Evolutionary conservation across 1,140 invertebrate species (phyloP).

Genomic region (honey bee (Apis mellifera)): Amel_HAv3.1 CM009931.2:27510501-27511000

Average conservation of each 20-base stretch:
- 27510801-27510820: no score
- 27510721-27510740: constrained; percentile 61
- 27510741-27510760: constrained; percentile 70
- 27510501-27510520: constrained; percentile 56
- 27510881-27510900: no score
- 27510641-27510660: constrained; percentile 75
- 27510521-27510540: background rate
- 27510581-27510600: constrained; percentile 67
- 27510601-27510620: constrained; percentile 74
- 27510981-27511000: no score
- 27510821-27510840: background rate
- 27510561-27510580: constrained; percentile 73
- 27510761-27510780: constrained; percentile 53
- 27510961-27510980: background rate
- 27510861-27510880: no score
- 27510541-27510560: constrained; percentile 50
- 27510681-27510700: constrained; percentile 77
- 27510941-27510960: constrained; percentile 20
- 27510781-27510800: constrained; percentile 28
- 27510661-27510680: constrained; percentile 80
- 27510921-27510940: background rate
- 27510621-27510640: constrained; percentile 79
- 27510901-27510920: no score
- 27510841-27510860: background rate
- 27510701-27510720: constrained; percentile 38